Evolutionary conservation across 1,140 invertebrate genomes (phyloP), one percentile per base, ranked within the genome.

Genomic region (Capitella teleta): DNA sequence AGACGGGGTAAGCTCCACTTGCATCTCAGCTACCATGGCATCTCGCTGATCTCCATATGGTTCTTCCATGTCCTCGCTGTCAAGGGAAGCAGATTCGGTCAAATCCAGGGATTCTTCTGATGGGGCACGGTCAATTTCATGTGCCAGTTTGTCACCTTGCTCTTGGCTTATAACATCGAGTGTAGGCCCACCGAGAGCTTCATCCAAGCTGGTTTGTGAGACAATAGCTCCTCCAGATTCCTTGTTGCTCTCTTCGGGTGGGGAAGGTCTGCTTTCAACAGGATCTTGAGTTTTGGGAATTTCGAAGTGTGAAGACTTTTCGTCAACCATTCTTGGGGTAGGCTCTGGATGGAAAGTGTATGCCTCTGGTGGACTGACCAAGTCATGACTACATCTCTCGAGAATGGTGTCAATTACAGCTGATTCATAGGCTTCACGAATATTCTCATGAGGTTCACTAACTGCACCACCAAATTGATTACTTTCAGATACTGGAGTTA

Each of bases 361-460:
- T 32, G n/a, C 8, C n/a, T 32, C 30, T 32, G 30, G 44, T 1
- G 56, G 47, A 23, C 52, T 55, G 34, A 56, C 53, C 44, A 52
- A 53, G 34, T 57, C 51, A 19, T 61, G 55, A 46, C 54, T 49
- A 45, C 57, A 49, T 32, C 49, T 65, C 55, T 62, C 63, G 16
- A 60, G 42, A n/a, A 68, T 61, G 26, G 55, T 61, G 19, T 53
- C 50, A 37, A 68, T 61, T 8, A 68, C 64, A 47, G 57, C 53
- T 42, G 59, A 53, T 53, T 64, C 57, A 55, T 68, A 58, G 5
- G 61, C 56, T 45, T 61, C 54, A 26, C 53, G 49, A 36, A 66
- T 66, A 10, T 59, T 43, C n/a, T 66, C 61, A 59, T 68, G 61
- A 40, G 66, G 62, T 51, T 68, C 66, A 47, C 10, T 19, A 34